These are phyloP conservation scores for Osmerus eperlanus DNA, from an alignment of 2,113 vertebrate species.

Conservation along the genomic window DNA sequence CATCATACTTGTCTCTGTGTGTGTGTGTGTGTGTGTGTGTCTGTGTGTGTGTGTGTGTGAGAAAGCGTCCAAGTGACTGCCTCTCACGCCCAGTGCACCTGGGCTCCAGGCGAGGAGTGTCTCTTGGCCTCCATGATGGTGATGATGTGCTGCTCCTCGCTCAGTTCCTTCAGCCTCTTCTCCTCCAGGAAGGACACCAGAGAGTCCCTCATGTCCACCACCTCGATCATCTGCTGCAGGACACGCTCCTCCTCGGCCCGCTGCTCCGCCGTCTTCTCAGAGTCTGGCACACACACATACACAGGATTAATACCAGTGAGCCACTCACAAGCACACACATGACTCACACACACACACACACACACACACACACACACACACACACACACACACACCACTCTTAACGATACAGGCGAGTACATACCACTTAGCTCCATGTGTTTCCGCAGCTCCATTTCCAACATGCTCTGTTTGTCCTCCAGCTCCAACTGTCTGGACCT, in stretches of 20 bases:
- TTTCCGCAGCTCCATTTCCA: constrained; percentile 82
- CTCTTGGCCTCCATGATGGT: constrained; percentile 69
- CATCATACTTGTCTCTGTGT: constrained; percentile 10
- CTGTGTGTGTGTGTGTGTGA: constrained; percentile 3
- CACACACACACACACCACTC: constrained; percentile 5
- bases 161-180: constrained; percentile 81
- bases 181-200: constrained; percentile 86
- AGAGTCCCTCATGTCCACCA: constrained; percentile 84
- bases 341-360: not conserved
- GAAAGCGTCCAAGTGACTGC: too few species aligned
- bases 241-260: constrained; percentile 68
- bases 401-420: constrained; percentile 26
- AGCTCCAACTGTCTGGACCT: constrained; percentile 87
- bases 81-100: constrained; percentile 70
- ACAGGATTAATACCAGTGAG: not conserved
- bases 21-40: not conserved
- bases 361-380: not conserved
- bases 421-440: constrained; percentile 80
- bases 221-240: constrained; percentile 79
- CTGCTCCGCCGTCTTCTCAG: constrained; percentile 74
- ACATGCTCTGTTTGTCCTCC: constrained; percentile 84
- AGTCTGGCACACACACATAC: constrained; percentile 60
- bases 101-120: constrained; percentile 54
- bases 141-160: constrained; percentile 60
- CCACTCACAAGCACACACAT: not conserved